Base-by-base conservation (phyloP, 92 coral and sea anemone genomes). In the Palythoa heliodiscus region DNA sequence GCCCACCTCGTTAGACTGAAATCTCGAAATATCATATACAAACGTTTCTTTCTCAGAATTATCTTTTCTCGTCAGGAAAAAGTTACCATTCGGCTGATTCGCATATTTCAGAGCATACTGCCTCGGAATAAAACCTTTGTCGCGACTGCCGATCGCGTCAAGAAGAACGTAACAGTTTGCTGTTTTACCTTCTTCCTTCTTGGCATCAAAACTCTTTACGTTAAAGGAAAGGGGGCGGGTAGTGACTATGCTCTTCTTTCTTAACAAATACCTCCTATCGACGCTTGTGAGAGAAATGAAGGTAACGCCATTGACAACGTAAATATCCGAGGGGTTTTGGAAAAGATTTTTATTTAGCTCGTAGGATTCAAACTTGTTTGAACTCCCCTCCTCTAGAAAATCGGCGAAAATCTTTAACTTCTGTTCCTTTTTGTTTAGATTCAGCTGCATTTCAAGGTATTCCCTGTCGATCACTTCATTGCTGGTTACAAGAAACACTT, bases 121-220 rank as follows among this genome's bases (percentile, higher is more conserved):
- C 23, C 84, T 66, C 4, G 84, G 10, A 35, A 16, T 52, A 70
- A 80, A 80, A 13, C 84, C 84, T 70, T 80, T 80, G 40, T 54
- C 43, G 84, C n/a, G 84, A 66, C 64, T 50, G 48, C 84, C 84
- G 73, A 80, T 66, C 16, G 84, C 84, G 6, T 80, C 84, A 13
- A 80, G 70, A 20, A 80, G 52, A 16, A 80, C 73, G 43, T 80
- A 50, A 58, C 84, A 64, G 25, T 15, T 63, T 2, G 84, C 70
- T 7, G 52, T 29, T 52, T 64, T 80, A 8, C 35, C 1, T 29
- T 29, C 1, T 0, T 50, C 3, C 15, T 38, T 66, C 3, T 80
- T 70, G 58, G 19, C 52, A 64, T 47, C 43, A 43, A 66, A 80
- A 47, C 58, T 47, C 84, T 80, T 64, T 43, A 64, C 23, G 43